Conservation (phyloP, 2,113 vertebrate genomes). For the Anser cygnoides region DNA sequence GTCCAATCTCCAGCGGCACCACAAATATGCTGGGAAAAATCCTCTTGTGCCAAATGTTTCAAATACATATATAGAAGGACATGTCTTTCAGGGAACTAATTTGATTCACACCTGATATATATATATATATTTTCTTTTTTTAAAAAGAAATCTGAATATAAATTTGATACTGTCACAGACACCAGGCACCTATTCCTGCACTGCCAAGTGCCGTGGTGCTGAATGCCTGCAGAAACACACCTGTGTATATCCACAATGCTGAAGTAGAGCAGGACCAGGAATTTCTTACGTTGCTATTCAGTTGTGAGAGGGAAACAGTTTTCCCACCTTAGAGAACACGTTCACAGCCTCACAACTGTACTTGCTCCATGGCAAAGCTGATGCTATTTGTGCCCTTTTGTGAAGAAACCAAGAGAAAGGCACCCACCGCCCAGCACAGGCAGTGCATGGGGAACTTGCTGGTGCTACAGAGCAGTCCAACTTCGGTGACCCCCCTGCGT, state of each 20-base stretch:
- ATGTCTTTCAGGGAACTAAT: not conserved
- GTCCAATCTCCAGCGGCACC: not conserved
- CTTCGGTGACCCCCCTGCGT: not conserved
- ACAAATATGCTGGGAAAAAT: conserved; percentile 24
- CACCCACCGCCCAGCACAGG: not conserved
- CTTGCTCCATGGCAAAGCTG: not conserved
- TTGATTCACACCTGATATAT: not conserved
- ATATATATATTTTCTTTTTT: not conserved
- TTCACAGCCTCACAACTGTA: not conserved
- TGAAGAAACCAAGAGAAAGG: not conserved
- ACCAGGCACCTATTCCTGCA: not conserved
- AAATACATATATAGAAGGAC: not conserved
- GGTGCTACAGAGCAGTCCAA: not conserved
- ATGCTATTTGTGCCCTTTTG: not conserved
- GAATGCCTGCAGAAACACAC: not conserved
- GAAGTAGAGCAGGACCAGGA: not conserved
- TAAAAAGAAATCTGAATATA: not conserved
- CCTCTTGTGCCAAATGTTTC: conserved; percentile 36
- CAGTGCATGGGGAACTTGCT: not conserved
- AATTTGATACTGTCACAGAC: not conserved
- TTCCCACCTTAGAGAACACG: not conserved
- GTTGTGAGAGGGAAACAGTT: not conserved
- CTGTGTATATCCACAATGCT: not conserved
- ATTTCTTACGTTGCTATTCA: not conserved
- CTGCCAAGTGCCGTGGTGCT: not conserved